Conservation (phyloP, 1,140 invertebrate genomes). For the Rhysida immarginata region DNA sequence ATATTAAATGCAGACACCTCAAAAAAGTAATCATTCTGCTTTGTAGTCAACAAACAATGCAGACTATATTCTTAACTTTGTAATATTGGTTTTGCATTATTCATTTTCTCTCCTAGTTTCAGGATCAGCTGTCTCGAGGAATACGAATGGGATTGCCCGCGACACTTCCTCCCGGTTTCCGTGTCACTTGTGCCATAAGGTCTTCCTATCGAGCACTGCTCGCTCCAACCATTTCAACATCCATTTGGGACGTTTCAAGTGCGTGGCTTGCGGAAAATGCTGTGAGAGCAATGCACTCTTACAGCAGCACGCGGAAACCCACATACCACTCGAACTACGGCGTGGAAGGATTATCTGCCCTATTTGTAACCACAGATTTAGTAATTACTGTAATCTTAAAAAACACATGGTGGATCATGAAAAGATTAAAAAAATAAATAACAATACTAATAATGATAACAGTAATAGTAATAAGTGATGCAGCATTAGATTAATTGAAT, state of each 20-base stretch:
- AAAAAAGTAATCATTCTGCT: too few relatives aligned
- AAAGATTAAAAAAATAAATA: too few relatives aligned
- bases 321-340: neutral
- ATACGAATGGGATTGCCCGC: too few relatives aligned
- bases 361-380: neutral
- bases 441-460: too few relatives aligned
- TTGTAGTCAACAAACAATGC: too few relatives aligned
- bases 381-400: neutral
- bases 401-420: neutral
- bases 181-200: neutral
- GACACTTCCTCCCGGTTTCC: neutral
- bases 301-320: neutral
- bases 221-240: neutral
- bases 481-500: too few relatives aligned
- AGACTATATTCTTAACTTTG: too few relatives aligned
- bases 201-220: neutral
- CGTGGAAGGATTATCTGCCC: neutral
- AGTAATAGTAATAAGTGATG: too few relatives aligned
- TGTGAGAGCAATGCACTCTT: neutral
- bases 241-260: neutral
- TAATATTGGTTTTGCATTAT: too few relatives aligned
- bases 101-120: too few relatives aligned
- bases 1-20: too few relatives aligned
- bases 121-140: too few relatives aligned
- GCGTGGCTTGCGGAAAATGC: neutral